Evolutionary conservation across 2,888 invertebrate genomes (phyloP).

Genomic region (Parasteatoda lunata): DNA sequence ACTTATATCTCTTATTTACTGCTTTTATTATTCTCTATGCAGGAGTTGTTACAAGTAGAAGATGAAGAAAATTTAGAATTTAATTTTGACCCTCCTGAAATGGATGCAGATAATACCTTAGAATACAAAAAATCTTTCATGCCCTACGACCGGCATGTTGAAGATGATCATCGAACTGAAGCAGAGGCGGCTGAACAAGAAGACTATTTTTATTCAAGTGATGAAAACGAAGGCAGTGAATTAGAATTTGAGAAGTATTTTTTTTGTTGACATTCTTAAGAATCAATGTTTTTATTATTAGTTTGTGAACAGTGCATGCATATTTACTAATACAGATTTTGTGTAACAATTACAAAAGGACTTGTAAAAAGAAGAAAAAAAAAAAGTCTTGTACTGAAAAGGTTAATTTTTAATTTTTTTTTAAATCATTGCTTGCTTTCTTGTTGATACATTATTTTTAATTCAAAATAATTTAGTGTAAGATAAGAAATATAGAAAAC

Average conservation of each 20-base stretch:
- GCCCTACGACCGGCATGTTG: constrained; percentile 42
- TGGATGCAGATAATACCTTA: constrained; percentile 62
- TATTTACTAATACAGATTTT: too few species aligned
- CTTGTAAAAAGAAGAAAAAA: too few species aligned
- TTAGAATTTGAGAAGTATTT: constrained; percentile 56
- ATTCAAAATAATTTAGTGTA: too few species aligned
- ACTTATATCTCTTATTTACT: neutral
- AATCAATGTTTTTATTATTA: too few species aligned
- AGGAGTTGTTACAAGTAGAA: constrained; percentile 77
- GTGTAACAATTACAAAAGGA: too few species aligned
- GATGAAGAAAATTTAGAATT: constrained; percentile 72
- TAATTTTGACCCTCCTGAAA: constrained; percentile 65
- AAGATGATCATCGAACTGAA: constrained; percentile 68
- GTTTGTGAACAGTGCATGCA: too few species aligned
- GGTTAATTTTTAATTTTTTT: too few species aligned
- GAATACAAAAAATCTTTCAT: constrained; percentile 19
- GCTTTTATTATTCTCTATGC: constrained; percentile 27
- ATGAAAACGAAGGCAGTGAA: constrained; percentile 57
- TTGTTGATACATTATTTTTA: too few species aligned
- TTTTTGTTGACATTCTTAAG: neutral
- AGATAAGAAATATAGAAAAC: too few species aligned
- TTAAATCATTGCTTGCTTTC: too few species aligned
- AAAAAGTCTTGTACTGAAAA: too few species aligned
- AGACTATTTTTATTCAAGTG: constrained; percentile 57
- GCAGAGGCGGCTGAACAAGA: constrained; percentile 66